Evolutionary conservation across 2,888 invertebrate species (phyloP).

Genomic region (Sarcophaga rosellei): DNA sequence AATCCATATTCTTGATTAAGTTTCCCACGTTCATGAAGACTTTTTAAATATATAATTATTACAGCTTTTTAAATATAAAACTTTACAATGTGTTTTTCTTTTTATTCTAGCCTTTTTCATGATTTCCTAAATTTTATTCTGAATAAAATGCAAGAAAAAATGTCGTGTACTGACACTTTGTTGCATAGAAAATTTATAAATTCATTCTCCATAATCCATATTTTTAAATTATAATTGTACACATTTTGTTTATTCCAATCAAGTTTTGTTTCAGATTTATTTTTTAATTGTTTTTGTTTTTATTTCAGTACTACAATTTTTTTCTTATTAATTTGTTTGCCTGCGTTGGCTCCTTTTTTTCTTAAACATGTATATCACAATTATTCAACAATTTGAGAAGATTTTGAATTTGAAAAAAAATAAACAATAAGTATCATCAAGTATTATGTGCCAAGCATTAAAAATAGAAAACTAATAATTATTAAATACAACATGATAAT

Average conservation of each 20-base stretch:
- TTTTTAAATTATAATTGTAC: too few relatives aligned
- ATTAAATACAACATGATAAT: constrained; percentile 27
- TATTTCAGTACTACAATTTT: too few relatives aligned
- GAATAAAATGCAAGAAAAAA: too few relatives aligned
- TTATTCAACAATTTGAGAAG: neutral
- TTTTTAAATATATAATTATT: constrained; percentile 60
- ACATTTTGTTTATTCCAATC: too few relatives aligned
- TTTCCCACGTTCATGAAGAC: constrained; percentile 67
- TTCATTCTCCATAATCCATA: too few relatives aligned
- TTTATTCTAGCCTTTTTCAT: neutral
- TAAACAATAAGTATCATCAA: constrained; percentile 17
- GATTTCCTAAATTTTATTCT: neutral
- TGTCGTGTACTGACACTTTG: too few relatives aligned
- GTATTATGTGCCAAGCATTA: constrained; percentile 67
- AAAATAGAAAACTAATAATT: constrained; percentile 63
- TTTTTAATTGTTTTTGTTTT: too few relatives aligned
- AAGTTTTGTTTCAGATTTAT: too few relatives aligned
- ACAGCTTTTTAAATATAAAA: constrained; percentile 58
- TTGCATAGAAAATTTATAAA: too few relatives aligned
- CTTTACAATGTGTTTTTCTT: constrained; percentile 44
- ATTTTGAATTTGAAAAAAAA: constrained; percentile 21
- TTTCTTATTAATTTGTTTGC: too few relatives aligned
- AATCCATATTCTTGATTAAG: constrained; percentile 58
- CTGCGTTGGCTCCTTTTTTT: too few relatives aligned
- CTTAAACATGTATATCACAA: too few relatives aligned